Conservation (phyloP, 2,797 vertebrate species). For the Alectoris magna region DNA sequence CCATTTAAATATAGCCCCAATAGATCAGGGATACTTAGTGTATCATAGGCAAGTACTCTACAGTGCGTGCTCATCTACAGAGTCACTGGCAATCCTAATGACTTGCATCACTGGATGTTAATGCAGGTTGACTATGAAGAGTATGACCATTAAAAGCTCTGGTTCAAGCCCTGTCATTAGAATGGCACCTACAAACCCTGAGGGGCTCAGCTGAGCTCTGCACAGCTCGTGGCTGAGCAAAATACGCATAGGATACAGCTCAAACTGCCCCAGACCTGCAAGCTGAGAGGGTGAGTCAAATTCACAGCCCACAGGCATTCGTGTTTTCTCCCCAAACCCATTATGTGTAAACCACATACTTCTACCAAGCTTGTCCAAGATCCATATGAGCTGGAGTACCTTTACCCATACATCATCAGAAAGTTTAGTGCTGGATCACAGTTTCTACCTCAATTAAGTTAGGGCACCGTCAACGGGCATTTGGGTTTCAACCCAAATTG, state of each 20-base stretch:
- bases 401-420: rapidly evolving
- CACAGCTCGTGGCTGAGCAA: background rate
- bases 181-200: rapidly evolving
- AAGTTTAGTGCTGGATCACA: background rate
- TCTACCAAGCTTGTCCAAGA: background rate
- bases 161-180: background rate
- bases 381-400: background rate
- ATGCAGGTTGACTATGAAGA: background rate
- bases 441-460: constrained; percentile 23
- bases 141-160: background rate
- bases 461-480: background rate
- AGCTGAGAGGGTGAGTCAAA: background rate
- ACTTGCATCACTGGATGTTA: background rate
- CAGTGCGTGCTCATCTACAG: background rate
- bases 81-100: background rate
- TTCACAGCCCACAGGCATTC: background rate
- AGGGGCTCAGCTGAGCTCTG: background rate
- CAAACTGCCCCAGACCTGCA: background rate
- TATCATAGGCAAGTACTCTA: background rate
- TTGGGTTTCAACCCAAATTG: background rate
- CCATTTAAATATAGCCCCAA: background rate
- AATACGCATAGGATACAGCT: background rate
- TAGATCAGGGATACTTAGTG: background rate
- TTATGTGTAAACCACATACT: background rate
- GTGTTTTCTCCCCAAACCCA: background rate